These are phyloP conservation scores for Dipodomys stephensi DNA, from an alignment of 2,113 vertebrate genomes.

Conservation along the genomic window DNA sequence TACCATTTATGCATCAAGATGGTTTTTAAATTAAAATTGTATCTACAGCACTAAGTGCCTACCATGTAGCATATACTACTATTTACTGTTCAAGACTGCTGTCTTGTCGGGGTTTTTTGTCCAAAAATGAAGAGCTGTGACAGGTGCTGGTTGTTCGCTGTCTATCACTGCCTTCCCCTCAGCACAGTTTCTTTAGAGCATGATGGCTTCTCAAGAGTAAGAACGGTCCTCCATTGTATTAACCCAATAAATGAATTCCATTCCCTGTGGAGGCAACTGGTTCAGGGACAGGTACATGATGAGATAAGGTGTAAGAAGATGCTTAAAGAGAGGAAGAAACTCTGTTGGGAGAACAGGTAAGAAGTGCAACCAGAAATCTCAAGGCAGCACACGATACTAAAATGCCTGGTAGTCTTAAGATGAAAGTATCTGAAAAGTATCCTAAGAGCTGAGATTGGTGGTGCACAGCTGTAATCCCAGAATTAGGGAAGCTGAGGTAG, in stretches of 20 bases:
- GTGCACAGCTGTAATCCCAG: neutral
- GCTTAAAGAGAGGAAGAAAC: neutral
- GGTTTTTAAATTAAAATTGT: constrained; percentile 6
- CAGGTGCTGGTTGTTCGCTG: too few species aligned
- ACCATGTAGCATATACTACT: neutral
- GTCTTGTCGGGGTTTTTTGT: neutral
- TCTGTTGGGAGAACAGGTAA: neutral
- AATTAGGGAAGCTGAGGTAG: neutral
- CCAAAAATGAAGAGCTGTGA: neutral
- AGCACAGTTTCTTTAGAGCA: neutral
- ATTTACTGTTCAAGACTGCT: too few species aligned
- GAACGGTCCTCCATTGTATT: neutral
- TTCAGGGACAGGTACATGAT: neutral
- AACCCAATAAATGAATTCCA: neutral
- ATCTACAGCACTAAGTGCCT: constrained; percentile 12
- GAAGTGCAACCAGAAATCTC: neutral
- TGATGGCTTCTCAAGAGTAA: neutral
- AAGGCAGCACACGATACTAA: neutral
- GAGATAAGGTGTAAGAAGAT: neutral
- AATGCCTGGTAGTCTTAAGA: neutral
- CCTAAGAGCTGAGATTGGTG: neutral
- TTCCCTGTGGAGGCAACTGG: neutral
- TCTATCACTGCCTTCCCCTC: neutral
- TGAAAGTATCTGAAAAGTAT: neutral
- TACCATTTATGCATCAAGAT: neutral